Evolutionary conservation across 1,140 invertebrate genomes (phyloP).

Genomic region (Apis laboriosa): DNA sequence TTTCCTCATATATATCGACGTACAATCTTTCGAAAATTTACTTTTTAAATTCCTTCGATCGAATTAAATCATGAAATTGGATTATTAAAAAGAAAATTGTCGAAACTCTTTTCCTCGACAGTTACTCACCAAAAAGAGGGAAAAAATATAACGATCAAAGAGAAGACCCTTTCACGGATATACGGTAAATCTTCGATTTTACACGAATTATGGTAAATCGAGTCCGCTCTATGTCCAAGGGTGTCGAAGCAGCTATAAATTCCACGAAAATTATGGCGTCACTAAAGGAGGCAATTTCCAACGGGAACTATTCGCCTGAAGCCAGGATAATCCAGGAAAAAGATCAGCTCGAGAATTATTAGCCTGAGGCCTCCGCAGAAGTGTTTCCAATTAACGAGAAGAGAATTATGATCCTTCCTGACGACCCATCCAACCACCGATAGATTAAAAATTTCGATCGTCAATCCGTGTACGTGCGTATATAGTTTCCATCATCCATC

Average conservation of each 20-base stretch:
- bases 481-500: too few relatives aligned
- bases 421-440: neutral
- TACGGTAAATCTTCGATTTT: slow-evolving; percentile 58
- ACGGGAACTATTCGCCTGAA: slow-evolving; percentile 29
- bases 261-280: slow-evolving; percentile 36
- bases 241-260: slow-evolving; percentile 57
- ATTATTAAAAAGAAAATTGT: neutral
- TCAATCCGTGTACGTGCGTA: too few relatives aligned
- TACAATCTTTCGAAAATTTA: too few relatives aligned
- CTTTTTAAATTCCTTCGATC: too few relatives aligned
- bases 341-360: slow-evolving; percentile 52
- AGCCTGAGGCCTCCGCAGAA: slow-evolving; percentile 42
- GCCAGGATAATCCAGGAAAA: slow-evolving; percentile 56
- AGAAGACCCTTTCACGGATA: neutral
- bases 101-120: too few relatives aligned
- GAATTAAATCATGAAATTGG: neutral
- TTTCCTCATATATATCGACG: too few relatives aligned
- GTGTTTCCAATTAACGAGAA: slow-evolving; percentile 47
- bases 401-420: slow-evolving; percentile 42
- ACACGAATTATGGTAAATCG: slow-evolving; percentile 58
- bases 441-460: slow-evolving; percentile 36
- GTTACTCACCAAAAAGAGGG: neutral
- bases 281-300: slow-evolving; percentile 54
- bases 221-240: slow-evolving; percentile 45
- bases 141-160: too few relatives aligned